Evolutionary conservation across 2,113 vertebrate genomes (phyloP), one percentile per base, ranked within the genome.

Genomic region (Ophthalmolycus amberensis): DNA sequence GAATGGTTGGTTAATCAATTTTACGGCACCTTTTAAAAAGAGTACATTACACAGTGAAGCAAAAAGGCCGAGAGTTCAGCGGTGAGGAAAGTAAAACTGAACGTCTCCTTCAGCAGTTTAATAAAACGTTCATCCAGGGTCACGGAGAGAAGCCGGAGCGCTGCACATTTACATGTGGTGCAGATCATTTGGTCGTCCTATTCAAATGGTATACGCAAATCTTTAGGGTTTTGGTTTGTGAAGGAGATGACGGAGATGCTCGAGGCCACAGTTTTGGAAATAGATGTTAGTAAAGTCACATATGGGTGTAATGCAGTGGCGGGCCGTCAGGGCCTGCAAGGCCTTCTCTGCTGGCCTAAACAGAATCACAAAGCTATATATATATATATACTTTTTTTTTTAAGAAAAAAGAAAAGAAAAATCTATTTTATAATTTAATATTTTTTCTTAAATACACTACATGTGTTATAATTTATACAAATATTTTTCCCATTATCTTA

Each of bases 161-260:
- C 16, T 63, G 37, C 25, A 48, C 48, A 75, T 90, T 91, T 93
- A 74, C 90, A 87, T 90, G 75, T n/a, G 40, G 25, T 62, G 12
- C 22, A 56, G 32, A 67, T 73, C 27, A 82, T 86, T 79, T 88
- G 75, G 15, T 68, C 37, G 34, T 70, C 34, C 3, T 60, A 92
- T 87, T 85, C 81, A 92, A 92, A 91, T 89, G 44, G 11, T 18
- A 2, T 69, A 86, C 42, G 59, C 75, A 90, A 91, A n/a, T n/a
- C n/a, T n/a, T n/a, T n/a, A n/a, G n/a, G n/a, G n/a, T n/a, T n/a
- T n/a, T n/a, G n/a, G n/a, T n/a, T n/a, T n/a, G n/a, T n/a, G n/a
- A n/a, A n/a, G n/a, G n/a, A n/a, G n/a, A n/a, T n/a, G n/a, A n/a
- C n/a, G n/a, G n/a, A n/a, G n/a, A n/a, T 40, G 34, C 8, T 9